Base-by-base conservation (phyloP, 2,888 invertebrate genomes). In the Cosmopolites sordidus region DNA sequence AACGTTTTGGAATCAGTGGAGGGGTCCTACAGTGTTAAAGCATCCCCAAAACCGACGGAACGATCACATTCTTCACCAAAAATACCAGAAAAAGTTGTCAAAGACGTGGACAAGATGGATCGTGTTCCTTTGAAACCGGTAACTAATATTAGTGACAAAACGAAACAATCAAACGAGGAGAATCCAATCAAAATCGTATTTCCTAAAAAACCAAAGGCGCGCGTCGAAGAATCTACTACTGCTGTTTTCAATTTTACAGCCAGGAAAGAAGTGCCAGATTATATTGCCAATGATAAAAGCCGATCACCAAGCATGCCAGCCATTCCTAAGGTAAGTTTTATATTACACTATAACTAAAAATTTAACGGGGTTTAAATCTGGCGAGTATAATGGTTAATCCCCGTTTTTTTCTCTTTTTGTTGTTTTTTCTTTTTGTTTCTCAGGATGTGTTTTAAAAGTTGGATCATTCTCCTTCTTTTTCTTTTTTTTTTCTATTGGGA, bases 281-380 rank as follows among this genome's bases (percentile, higher is more conserved):
- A 93, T 75, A 89, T 93, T 69, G 90, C 90, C 73, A 91, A 92
- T 76, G 92, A 92, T 78, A 80, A 86, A 72, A 80, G 86, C 63
- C 81, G 85, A 64, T 80, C 82, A 65, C 79, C 79, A 67, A 83
- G 63, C 79, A 83, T 73, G 78, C 82, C 79, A 56, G 83, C 83
- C 69, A 79, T 83, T 66, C 82, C 86, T 65, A 89, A 88, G 86
- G 89, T 89, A 67, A 83, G 56, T 60, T 49, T 30, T n/a, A n/a
- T n/a, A n/a, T n/a, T n/a, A n/a, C n/a, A n/a, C n/a, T n/a, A n/a
- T n/a, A n/a, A n/a, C n/a, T n/a, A n/a, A n/a, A n/a, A n/a, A n/a
- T n/a, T n/a, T n/a, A n/a, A n/a, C n/a, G n/a, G n/a, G n/a, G n/a
- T n/a, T n/a, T n/a, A n/a, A n/a, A n/a, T n/a, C n/a, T n/a, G n/a